Percentiles rank a stretch among this genome's conserved stretches.
These are phyloP conservation scores for Tenodera sinensis DNA, from an alignment of 2,888 invertebrate genomes.

Conservation along the genomic window DNA sequence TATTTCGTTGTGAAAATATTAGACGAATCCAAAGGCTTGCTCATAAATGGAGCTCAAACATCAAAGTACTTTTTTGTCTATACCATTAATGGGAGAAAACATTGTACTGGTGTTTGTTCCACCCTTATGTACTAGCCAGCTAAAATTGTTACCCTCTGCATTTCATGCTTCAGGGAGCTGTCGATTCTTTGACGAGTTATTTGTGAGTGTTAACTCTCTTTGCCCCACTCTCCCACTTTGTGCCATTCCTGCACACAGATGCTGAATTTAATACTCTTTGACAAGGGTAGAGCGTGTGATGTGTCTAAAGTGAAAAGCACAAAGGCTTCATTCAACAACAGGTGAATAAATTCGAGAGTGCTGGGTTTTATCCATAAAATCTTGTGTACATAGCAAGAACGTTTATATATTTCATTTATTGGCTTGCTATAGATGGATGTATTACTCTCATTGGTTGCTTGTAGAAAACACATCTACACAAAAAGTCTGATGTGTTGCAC, in stretches of 20 bases:
- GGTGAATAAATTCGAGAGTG: not conserved
- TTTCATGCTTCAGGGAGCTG: not conserved
- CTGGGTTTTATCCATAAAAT: not conserved
- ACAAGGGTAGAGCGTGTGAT: not conserved
- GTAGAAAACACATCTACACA: too few species aligned
- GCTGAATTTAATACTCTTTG: not conserved
- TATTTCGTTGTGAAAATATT: too few species aligned
- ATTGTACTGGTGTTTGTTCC: too few species aligned
- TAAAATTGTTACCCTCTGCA: too few species aligned
- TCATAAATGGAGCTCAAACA: too few species aligned
- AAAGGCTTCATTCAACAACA: not conserved
- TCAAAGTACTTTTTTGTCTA: too few species aligned
- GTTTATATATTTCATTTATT: not conserved
- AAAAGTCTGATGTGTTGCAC: too few species aligned
- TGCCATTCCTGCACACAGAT: not conserved
- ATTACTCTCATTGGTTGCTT: too few species aligned
- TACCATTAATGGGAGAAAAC: too few species aligned
- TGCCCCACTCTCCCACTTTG: not conserved
- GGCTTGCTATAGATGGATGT: too few species aligned
- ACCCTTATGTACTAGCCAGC: too few species aligned
- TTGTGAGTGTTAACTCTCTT: not conserved
- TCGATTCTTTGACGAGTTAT: not conserved
- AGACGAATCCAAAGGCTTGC: too few species aligned
- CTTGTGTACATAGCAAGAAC: not conserved
- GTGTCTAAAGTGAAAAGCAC: not conserved